Evolutionary conservation across 2,113 vertebrate species (phyloP), one percentile per base, ranked within the genome.

Genomic region (Callaeas wilsoni): DNA sequence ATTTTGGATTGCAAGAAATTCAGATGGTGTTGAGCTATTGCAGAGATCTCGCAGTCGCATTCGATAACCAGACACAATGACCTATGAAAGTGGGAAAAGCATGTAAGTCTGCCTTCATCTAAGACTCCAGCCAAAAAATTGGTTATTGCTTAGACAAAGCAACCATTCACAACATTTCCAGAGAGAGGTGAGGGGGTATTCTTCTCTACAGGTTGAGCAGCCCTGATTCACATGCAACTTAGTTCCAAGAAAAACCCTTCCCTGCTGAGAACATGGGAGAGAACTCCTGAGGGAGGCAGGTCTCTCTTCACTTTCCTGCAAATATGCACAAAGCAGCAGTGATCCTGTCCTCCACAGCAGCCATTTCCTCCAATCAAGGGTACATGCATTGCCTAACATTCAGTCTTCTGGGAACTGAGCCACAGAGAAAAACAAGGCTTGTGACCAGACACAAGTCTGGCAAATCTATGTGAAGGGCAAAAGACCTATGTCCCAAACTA

Each of bases 41-140:
- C 99, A 99, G 95, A 99, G 94, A 96, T 98, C 97, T 74, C 35
- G 97, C 60, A 99, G 87, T 53, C 95, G 98, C 62, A 99, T 98
- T 21, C 97, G 98, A 9, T 98, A 98, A 22, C 99, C 99, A 90
- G 92, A 98, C 22, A 98, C 90, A 57, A 99, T 47, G n/a, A 99
- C 98, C 99, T 99, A 80, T 41, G 74, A 62, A 93, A 94, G 42
- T 1, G 13, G 6, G 15, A 53, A 87, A 83, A 82, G 3, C 26
- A 79, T 2, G 0, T 42, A 27, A 86, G 39, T 85, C 15, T 46
- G 20, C 11, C 21, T 65, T 50, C 2, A 1, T 7, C 15, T 35
- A 75, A 60, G 33, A 39, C 12, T 47, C 37, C 37, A 7, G 62
- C 6, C 35, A 84, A 69, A 77, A 35, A 65, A 30, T 0, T 33